These are phyloP conservation scores for Gallinago media DNA, from an alignment of 2,113 vertebrate species.

Conservation along the genomic window DNA sequence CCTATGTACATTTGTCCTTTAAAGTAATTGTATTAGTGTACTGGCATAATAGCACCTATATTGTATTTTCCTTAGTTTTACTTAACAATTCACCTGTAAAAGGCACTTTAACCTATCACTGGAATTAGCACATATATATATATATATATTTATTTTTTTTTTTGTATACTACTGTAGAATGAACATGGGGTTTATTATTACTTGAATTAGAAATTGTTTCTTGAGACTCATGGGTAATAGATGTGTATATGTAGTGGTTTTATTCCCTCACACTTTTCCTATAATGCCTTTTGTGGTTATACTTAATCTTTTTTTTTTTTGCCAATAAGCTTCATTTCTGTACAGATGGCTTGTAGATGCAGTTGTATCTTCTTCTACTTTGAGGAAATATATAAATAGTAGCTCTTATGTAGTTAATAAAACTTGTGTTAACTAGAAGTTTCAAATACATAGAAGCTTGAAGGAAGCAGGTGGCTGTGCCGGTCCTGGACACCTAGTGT, in stretches of 20 bases:
- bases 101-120: not conserved
- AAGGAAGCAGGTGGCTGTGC: not conserved
- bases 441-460: not conserved
- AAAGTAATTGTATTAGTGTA: not conserved
- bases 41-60: not conserved
- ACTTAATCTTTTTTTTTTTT: not conserved
- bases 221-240: not conserved
- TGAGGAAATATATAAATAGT: not conserved
- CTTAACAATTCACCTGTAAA: slow-evolving; percentile 9
- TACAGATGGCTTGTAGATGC: not conserved
- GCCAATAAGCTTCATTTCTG: not conserved
- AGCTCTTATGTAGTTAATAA: not conserved
- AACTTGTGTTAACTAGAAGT: not conserved
- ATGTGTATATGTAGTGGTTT: not conserved
- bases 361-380: not conserved
- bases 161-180: not conserved
- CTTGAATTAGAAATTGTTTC: not conserved
- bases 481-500: not conserved
- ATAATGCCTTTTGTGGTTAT: not conserved
- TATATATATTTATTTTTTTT: too few species aligned
- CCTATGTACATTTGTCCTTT: not conserved
- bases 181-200: not conserved
- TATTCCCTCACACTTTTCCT: not conserved
- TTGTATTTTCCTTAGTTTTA: not conserved
- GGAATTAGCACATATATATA: not conserved